A percentile compares a stretch with the other conserved stretches of the same genome.
Conservation (phyloP, 2,113 vertebrate species). For the Andinoacara biseriatus region DNA sequence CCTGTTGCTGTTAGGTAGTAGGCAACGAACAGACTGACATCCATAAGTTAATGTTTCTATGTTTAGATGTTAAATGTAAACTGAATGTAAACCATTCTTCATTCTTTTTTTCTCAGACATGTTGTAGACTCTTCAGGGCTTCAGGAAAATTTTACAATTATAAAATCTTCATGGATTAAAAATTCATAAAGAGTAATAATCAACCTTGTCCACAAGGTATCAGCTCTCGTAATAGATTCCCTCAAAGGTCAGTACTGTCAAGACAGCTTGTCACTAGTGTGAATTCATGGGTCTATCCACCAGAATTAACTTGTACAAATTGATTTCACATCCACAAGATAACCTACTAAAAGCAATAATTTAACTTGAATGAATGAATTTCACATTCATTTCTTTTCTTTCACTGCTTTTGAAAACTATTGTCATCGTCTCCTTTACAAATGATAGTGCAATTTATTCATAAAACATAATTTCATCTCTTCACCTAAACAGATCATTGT, state of each 20-base stretch:
- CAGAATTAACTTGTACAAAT: background rate
- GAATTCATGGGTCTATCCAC: background rate
- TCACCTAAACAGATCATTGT: background rate
- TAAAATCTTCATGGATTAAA: background rate
- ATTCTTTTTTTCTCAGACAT: background rate
- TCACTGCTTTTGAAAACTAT: background rate
- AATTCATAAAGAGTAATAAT: background rate
- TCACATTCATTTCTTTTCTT: background rate
- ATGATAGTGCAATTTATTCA: background rate
- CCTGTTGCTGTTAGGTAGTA: background rate
- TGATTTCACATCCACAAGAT: background rate
- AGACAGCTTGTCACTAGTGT: background rate
- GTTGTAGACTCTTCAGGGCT: background rate
- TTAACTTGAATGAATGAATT: background rate
- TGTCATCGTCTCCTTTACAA: background rate
- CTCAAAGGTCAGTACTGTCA: background rate
- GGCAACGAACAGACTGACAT: background rate
- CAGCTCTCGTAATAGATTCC: background rate
- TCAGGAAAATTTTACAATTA: background rate
- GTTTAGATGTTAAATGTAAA: background rate
- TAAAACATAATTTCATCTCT: background rate
- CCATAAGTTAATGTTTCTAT: background rate
- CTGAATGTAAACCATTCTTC: background rate
- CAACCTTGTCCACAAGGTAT: background rate
- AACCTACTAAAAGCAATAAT: background rate